Evolutionary conservation across 2,113 vertebrate genomes (phyloP), one percentile per base, ranked within the genome.

Genomic region (Chroicocephalus ridibundus): DNA sequence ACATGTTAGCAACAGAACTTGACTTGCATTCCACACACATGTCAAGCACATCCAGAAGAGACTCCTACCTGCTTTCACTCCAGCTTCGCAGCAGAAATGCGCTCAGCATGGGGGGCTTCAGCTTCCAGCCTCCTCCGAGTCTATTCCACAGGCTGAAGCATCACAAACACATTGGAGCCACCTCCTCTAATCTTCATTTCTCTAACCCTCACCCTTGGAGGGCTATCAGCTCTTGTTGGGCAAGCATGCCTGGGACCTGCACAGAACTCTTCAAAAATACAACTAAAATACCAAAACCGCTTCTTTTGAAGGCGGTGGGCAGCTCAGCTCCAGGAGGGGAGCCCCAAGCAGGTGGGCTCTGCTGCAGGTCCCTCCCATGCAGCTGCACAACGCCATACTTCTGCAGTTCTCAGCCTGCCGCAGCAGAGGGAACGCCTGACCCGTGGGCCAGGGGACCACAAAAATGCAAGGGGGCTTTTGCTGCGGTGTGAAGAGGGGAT

Each of bases 291-390:
- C 16, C 21, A 11, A 68, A 81, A 93, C 36, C 13, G 9, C 15
- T 32, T 38, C 1, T 2, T 58, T 40, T 24, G 58, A 72, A 82
- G 47, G 34, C 38, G n/a, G 34, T 95, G 70, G 75, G 47, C 47
- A 80, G 86, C 47, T 49, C 47, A 96, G 88, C 70, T 92, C 88
- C 91, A 85, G 42, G 29, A 51, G 20, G 13, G 4, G 29, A 82
- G 40, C 44, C 40, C 19, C 2, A 2, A 46, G 49, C 1, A 0
- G 21, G 13, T 27, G 3, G 47, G 21, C 52, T 71, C 38, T 18
- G 24, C 60, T 57, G 26, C 4, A 6, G 5, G 31, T 52, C 68
- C 36, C 82, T 76, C 64, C 65, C n/a, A 18, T 3, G 6, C 31
- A 75, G 40, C 61, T 27, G 42, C 42, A 44, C 18, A 18, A 13